Evolutionary conservation across 2,888 invertebrate species (phyloP).

Genomic region (Sminthurides aquaticus): DNA sequence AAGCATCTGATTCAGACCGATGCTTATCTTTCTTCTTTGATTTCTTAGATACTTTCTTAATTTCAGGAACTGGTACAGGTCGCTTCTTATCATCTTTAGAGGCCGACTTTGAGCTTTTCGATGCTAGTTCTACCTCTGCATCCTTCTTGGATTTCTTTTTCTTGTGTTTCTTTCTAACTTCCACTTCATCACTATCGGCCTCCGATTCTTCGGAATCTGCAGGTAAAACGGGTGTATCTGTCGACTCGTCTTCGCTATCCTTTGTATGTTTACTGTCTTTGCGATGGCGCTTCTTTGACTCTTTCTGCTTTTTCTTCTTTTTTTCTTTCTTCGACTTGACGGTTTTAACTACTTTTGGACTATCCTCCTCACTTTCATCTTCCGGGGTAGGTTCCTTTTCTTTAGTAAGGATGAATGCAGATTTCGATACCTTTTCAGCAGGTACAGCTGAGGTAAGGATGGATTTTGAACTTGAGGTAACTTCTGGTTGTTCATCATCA

Average conservation of each 20-base stretch:
- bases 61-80: conserved; percentile 37
- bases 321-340: conserved; percentile 22
- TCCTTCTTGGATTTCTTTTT: conserved; percentile 13
- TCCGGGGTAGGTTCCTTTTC: not conserved
- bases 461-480: too few species aligned
- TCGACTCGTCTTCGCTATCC: not conserved
- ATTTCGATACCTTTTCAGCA: too few species aligned
- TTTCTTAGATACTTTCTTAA: conserved; percentile 24
- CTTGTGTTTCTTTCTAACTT: conserved; percentile 28
- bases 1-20: conserved; percentile 2
- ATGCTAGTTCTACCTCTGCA: conserved; percentile 1
- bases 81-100: conserved; percentile 1
- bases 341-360: conserved; percentile 18
- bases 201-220: conserved; percentile 9
- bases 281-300: conserved; percentile 13
- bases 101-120: not conserved
- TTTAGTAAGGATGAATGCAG: not conserved
- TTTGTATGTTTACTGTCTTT: conserved; percentile 11
- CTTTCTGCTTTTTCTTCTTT: conserved; percentile 27
- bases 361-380: conserved; percentile 32
- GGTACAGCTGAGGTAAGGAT: too few species aligned
- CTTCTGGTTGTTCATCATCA: too few species aligned
- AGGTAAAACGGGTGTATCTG: not conserved
- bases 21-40: conserved; percentile 10
- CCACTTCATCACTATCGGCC: conserved; percentile 19